Conservation (phyloP, 1,140 invertebrate species). For the Penaeus chinensis region DNA sequence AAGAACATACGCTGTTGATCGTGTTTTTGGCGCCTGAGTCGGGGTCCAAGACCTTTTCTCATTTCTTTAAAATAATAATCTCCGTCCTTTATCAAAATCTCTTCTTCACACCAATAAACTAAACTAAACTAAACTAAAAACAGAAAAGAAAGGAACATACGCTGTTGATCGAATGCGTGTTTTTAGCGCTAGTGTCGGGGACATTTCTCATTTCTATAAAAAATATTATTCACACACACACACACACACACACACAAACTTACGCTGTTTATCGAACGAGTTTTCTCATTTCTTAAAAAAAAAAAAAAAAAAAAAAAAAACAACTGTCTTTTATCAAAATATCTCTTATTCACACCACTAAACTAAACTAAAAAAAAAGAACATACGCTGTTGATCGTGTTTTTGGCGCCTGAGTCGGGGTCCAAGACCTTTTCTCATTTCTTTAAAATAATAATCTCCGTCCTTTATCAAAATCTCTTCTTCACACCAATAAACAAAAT, state of each 20-base stretch:
- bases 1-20: slow-evolving; percentile 52
- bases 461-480: too few species aligned
- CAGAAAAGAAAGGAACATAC: background rate
- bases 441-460: too few species aligned
- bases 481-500: background rate
- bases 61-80: too few species aligned
- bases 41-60: slow-evolving; percentile 69
- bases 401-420: slow-evolving; percentile 69
- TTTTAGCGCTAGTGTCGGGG: slow-evolving; percentile 69
- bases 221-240: too few species aligned
- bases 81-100: too few species aligned
- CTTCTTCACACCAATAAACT: too few species aligned
- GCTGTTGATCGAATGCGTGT: slow-evolving; percentile 48
- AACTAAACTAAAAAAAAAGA: background rate
- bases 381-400: slow-evolving; percentile 59
- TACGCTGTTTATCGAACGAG: too few species aligned
- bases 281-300: too few species aligned
- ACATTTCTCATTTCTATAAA: slow-evolving; percentile 32
- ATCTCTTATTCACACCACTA: background rate
- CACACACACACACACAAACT: too few species aligned
- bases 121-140: background rate
- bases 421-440: slow-evolving; percentile 67
- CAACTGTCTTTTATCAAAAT: too few species aligned
- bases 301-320: too few species aligned
- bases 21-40: slow-evolving; percentile 67